phyloP scores from a whole-genome alignment of 2,113 vertebrate species.

The Prunella fulvescens region DNA sequence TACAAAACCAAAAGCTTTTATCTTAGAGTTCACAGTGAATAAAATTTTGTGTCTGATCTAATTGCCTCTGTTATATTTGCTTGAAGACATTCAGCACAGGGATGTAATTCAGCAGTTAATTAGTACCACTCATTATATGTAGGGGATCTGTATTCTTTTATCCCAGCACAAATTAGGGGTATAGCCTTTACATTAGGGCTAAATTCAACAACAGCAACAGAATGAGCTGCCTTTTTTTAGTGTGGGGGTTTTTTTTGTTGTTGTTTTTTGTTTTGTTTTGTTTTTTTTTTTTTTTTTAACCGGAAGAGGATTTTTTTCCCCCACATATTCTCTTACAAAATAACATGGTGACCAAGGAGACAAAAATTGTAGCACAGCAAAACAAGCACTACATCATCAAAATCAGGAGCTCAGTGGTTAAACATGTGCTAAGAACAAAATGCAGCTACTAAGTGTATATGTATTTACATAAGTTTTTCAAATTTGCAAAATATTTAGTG shows the following conservation, averaged over 20 bases:
- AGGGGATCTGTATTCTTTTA: not conserved
- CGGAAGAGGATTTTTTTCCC: not conserved
- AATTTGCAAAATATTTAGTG: not conserved
- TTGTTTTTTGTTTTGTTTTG: not conserved
- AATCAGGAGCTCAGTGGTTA: not conserved
- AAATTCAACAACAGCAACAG: not conserved
- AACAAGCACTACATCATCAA: not conserved
- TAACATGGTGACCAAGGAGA: not conserved
- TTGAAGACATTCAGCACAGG: not conserved
- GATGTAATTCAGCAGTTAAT: not conserved
- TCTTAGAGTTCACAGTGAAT: not conserved
- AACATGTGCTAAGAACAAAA: not conserved
- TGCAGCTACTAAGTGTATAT: not conserved
- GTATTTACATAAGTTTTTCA: not conserved
- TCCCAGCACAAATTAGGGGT: not conserved
- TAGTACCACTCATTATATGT: not conserved
- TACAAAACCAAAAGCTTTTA: not conserved
- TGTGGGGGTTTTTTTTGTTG: not conserved
- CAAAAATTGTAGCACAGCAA: not conserved
- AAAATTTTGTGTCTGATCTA: not conserved
- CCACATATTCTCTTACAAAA: not conserved
- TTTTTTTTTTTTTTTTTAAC: not conserved
- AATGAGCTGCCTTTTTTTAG: not conserved
- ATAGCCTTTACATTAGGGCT: not conserved
- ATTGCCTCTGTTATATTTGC: not conserved